A percentile compares a stretch with the other conserved stretches of the same genome.
These are phyloP conservation scores for Listrodromus nycthemerus DNA, from an alignment of 2,888 invertebrate genomes.

Conservation along the genomic window DNA sequence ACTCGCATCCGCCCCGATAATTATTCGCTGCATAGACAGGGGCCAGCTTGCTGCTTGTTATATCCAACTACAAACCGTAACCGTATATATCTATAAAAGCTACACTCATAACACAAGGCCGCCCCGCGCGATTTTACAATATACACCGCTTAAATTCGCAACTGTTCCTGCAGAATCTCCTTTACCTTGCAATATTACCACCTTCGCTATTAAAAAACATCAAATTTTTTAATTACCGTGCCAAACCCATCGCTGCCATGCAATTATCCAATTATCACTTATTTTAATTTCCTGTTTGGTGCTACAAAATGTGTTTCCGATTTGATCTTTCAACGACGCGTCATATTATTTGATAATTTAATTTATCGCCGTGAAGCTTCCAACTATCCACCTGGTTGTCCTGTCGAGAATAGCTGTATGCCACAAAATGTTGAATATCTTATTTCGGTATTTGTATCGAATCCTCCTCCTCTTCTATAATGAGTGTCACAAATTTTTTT, in stretches of 20 bases:
- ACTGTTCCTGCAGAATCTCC: constrained; percentile 3
- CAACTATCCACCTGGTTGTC: not conserved
- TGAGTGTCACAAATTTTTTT: not conserved
- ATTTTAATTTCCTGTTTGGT: not conserved
- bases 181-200: not conserved
- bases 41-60: not conserved
- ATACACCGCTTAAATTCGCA: constrained; percentile 24
- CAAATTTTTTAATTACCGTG: not conserved
- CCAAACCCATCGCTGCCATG: not conserved
- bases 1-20: constrained; percentile 55
- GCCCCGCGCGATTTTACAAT: not conserved
- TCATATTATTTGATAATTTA: not conserved
- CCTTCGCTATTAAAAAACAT: not conserved
- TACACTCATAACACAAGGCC: not conserved
- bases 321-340: not conserved
- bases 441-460: not conserved
- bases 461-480: not conserved
- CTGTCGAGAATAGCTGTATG: not conserved
- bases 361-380: not conserved
- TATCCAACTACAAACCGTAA: not conserved
- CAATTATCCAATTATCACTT: not conserved
- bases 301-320: not conserved
- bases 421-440: not conserved
- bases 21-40: constrained; percentile 50
- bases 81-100: not conserved